These are phyloP conservation scores for Adelphocoris suturalis DNA, from an alignment of 2,888 invertebrate species.

Conservation along the genomic window DNA sequence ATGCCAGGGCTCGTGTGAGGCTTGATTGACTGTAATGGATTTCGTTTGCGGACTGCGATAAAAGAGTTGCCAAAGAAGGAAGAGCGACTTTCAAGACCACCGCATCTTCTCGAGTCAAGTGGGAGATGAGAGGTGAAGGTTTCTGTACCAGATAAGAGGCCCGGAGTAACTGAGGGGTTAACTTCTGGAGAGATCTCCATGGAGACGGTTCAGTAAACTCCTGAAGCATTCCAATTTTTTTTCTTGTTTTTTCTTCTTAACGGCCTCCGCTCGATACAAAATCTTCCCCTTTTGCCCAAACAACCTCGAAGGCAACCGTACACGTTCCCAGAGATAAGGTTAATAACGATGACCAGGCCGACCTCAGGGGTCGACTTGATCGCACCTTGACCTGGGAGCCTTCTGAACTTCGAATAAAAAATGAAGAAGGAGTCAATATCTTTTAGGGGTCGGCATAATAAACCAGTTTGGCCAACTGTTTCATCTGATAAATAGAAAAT, in stretches of 20 bases:
- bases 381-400: neutral
- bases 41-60: neutral
- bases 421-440: neutral
- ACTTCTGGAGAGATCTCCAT: neutral
- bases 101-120: neutral
- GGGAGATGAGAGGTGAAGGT: neutral
- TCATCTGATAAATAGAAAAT: too few species aligned
- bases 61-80: constrained; percentile 14
- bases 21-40: constrained; percentile 11
- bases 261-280: neutral
- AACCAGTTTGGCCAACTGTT: too few species aligned
- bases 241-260: too few species aligned
- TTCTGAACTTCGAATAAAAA: neutral
- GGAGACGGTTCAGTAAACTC: neutral
- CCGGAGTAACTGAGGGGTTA: neutral
- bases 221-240: neutral
- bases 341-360: constrained; percentile 2
- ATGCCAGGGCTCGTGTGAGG: neutral
- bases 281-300: neutral
- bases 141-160: neutral
- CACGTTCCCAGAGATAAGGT: constrained; percentile 5
- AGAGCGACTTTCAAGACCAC: constrained; percentile 18
- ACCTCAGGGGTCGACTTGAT: neutral
- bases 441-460: too few species aligned
- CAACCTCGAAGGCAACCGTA: constrained; percentile 3